Conservation (phyloP, 2,888 invertebrate genomes). For the Zhuqinia jingwanae region DNA sequence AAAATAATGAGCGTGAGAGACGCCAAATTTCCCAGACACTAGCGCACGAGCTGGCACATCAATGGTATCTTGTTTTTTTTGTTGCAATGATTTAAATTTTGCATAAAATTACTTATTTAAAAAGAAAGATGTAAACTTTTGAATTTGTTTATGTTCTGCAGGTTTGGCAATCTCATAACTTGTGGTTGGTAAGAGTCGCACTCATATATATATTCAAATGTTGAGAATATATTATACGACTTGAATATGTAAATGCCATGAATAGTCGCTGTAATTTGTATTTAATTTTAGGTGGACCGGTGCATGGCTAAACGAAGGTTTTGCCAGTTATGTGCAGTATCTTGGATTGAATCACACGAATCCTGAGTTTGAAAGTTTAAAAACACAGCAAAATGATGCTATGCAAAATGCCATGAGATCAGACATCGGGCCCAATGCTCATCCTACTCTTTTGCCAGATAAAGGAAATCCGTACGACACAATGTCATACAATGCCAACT, state of each 20-base stretch:
- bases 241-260: too few species aligned
- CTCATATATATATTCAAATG: background rate
- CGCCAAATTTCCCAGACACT: constrained; percentile 79
- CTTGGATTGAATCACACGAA: constrained; percentile 83
- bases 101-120: too few species aligned
- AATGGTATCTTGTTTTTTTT: too few species aligned
- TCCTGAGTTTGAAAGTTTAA: constrained; percentile 74
- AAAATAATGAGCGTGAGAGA: constrained; percentile 68
- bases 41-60: constrained; percentile 87
- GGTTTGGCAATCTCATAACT: constrained; percentile 79
- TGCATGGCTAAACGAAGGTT: constrained; percentile 88
- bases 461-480: constrained; percentile 74
- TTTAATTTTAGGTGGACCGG: constrained; percentile 85
- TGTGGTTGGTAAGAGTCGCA: constrained; percentile 78
- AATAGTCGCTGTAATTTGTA: constrained; percentile 67
- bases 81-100: constrained; percentile 81
- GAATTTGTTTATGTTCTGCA: constrained; percentile 59
- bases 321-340: constrained; percentile 88
- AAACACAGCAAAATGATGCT: constrained; percentile 68
- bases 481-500: constrained; percentile 68
- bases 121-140: constrained; percentile 80
- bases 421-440: constrained; percentile 68
- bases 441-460: constrained; percentile 72
- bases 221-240: background rate
- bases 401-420: constrained; percentile 73